Conservation (phyloP, 2,888 invertebrate genomes). For the Lycophotia porphyrea region DNA sequence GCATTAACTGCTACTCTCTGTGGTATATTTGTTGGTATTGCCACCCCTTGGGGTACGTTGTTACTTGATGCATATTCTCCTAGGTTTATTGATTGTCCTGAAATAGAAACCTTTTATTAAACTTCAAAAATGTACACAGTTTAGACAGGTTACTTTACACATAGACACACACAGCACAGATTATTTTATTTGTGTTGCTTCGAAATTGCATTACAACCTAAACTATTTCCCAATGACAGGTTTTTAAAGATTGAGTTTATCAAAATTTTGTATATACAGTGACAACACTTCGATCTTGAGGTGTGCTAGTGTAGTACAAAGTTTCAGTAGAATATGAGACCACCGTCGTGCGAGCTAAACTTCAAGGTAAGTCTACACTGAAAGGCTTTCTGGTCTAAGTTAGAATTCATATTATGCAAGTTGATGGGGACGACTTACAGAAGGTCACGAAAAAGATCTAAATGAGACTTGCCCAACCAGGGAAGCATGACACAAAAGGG, state of each 20-base stretch:
- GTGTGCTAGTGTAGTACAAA: not conserved
- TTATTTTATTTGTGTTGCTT: not conserved
- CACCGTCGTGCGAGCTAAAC: not conserved
- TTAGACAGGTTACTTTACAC: no score
- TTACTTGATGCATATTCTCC: constrained; percentile 80
- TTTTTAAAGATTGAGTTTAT: not conserved
- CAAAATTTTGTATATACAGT: not conserved
- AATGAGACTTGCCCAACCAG: not conserved
- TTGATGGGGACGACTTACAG: not conserved
- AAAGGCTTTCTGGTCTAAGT: not conserved
- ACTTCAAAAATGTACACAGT: no score
- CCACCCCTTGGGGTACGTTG: constrained; percentile 67
- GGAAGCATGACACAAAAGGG: not conserved
- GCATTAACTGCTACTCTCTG: constrained; percentile 67
- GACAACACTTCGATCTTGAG: not conserved
- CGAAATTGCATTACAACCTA: not conserved
- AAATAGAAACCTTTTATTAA: constrained; percentile 23
- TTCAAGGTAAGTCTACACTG: not conserved
- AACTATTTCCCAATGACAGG: not conserved
- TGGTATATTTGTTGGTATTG: constrained; percentile 66
- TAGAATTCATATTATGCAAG: not conserved
- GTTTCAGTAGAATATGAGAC: not conserved
- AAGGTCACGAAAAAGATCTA: not conserved
- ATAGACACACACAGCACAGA: no score
- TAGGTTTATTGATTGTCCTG: constrained; percentile 79